Evolutionary conservation across 2,113 vertebrate genomes (phyloP).

Genomic region (Poecile atricapillus): DNA sequence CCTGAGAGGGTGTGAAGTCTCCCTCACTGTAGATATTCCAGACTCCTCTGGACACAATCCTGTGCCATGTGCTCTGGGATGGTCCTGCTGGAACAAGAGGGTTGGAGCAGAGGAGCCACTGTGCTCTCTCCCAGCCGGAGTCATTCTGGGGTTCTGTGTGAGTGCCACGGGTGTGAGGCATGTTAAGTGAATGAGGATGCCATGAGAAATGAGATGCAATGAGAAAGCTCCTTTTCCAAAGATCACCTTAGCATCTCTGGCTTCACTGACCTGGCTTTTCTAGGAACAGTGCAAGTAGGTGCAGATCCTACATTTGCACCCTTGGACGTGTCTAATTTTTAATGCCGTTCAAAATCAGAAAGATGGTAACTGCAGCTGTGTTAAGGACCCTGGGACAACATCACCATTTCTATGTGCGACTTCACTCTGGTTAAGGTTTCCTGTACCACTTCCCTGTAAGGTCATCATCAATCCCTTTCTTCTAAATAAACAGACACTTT

Average conservation of each 20-base stretch:
- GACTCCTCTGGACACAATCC: neutral
- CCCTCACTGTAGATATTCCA: neutral
- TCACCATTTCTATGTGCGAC: neutral
- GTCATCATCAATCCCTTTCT: neutral
- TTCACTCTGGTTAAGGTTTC: neutral
- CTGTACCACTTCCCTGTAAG: neutral
- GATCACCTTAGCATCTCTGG: neutral
- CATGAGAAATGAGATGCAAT: too few species aligned
- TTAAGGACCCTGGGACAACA: neutral
- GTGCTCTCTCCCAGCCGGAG: neutral
- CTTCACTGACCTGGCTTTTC: neutral
- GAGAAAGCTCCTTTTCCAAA: neutral
- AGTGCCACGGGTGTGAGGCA: neutral
- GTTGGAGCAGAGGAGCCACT: neutral
- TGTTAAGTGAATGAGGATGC: neutral
- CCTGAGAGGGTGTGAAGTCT: neutral
- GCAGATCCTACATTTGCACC: neutral
- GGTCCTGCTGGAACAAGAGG: neutral
- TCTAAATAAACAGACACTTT: neutral
- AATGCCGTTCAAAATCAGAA: neutral
- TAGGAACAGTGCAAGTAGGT: neutral
- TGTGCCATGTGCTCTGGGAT: fast-evolving
- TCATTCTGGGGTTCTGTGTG: neutral
- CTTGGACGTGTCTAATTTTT: neutral
- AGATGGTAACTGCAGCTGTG: neutral